A percentile compares a stretch with the other conserved stretches of the same genome.
Evolutionary conservation across 2,888 invertebrate genomes (phyloP).

Genomic region (Caenorhabditis sp.): DNA sequence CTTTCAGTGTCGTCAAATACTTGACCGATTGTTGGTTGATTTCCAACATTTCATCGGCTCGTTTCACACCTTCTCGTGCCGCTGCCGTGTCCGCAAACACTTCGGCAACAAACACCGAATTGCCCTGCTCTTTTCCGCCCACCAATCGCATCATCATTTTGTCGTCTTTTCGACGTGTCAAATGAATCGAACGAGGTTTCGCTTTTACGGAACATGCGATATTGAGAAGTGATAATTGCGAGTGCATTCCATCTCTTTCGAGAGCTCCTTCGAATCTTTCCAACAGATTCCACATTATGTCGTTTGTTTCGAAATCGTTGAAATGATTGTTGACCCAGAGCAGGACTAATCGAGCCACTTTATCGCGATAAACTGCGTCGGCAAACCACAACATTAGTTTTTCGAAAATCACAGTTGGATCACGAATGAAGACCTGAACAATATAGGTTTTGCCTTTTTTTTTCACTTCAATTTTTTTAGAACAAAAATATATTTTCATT

Average conservation of each 20-base stretch:
- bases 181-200: constrained; percentile 87
- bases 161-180: constrained; percentile 72
- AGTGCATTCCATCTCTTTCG: constrained; percentile 80
- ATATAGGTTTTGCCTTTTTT: neutral
- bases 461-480: neutral
- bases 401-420: constrained; percentile 85
- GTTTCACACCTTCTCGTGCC: constrained; percentile 91
- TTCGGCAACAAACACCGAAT: constrained; percentile 30
- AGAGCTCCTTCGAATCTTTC: constrained; percentile 58
- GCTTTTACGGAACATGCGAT: constrained; percentile 98
- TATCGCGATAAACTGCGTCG: constrained; percentile 76
- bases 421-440: constrained; percentile 84
- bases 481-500: neutral
- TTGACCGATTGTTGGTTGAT: constrained; percentile 96
- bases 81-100: constrained; percentile 92
- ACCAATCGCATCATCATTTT: constrained; percentile 29
- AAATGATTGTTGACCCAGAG: constrained; percentile 99
- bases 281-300: constrained; percentile 85
- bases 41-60: constrained; percentile 88
- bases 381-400: constrained; percentile 89
- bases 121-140: constrained; percentile 31
- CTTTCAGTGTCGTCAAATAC: constrained; percentile 85
- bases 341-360: constrained; percentile 89
- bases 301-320: constrained; percentile 94
- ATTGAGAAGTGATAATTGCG: constrained; percentile 81